A percentile compares a stretch with the other conserved stretches of the same genome.
phyloP scores from a whole-genome alignment of 2,797 vertebrate genomes.

The Phrynocephalus vlangalii region DNA sequence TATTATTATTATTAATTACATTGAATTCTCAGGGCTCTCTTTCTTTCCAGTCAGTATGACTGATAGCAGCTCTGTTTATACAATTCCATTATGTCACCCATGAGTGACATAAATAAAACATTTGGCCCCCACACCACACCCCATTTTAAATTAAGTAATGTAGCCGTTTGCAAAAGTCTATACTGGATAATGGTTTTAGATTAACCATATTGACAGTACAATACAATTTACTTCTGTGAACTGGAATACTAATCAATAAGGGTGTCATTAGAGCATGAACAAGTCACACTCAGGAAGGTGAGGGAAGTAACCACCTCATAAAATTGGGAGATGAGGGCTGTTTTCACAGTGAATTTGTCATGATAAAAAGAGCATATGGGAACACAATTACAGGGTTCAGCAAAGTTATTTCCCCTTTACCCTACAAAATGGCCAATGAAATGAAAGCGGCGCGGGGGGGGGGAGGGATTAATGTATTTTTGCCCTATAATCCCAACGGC shows the following conservation, averaged over 20 bases:
- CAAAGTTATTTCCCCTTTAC: neutral
- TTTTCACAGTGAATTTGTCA: neutral
- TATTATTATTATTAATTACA: neutral
- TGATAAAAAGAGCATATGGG: neutral
- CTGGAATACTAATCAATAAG: conserved; percentile 38
- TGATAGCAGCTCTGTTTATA: neutral
- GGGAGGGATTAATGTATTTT: neutral
- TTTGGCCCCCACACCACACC: neutral
- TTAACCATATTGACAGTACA: conserved; percentile 10
- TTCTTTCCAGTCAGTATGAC: neutral
- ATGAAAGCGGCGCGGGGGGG: neutral
- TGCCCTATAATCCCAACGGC: too few relatives aligned
- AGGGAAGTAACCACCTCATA: neutral
- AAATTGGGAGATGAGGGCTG: neutral
- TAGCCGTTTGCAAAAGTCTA: conserved; percentile 17
- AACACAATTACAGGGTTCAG: neutral
- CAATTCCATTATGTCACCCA: neutral
- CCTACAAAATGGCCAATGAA: neutral
- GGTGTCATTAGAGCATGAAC: conserved; percentile 10
- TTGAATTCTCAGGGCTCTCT: neutral
- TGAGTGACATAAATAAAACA: neutral
- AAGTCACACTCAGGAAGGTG: neutral
- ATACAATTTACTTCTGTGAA: conserved; percentile 20
- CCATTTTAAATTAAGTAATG: conserved; percentile 12
- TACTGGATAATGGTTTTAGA: conserved; percentile 8